Evolutionary conservation across 2,113 vertebrate species (phyloP), one percentile per base, ranked within the genome.

Genomic region (Tenebrosternarchus preto): DNA sequence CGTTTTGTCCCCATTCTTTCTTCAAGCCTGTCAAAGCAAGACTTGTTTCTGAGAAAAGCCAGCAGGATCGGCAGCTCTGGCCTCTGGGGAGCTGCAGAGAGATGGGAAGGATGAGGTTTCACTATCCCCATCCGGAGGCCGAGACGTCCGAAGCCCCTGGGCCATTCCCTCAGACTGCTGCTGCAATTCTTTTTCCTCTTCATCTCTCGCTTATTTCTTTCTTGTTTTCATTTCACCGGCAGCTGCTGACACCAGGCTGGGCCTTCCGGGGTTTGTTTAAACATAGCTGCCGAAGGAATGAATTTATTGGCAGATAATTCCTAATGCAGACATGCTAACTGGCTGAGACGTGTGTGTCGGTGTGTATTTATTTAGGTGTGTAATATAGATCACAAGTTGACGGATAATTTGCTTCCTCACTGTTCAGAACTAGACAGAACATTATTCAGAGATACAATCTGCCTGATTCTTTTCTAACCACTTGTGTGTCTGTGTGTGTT

Each of bases 101-200:
- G 27, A n/a, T n/a, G 61, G 71, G 57, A 53, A 73, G 43, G 69
- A 73, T 68, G 72, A 46, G 77, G 83, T 73, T 75, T 84, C 71
- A 76, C 78, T 53, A 43, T 50, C 64, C 11, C 60, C 56, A 1
- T 84, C 76, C 81, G 63, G 56, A 70, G 76, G 66, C n/a, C n/a
- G n/a, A n/a, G n/a, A n/a, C n/a, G n/a, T n/a, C n/a, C n/a, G n/a
- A 82, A 77, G 27, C 67, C 77, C 63, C 63, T 55, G 70, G 24
- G 69, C 56, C 12, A 73, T 39, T 25, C 17, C 39, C 4, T 31
- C 64, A 31, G 29, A 16, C 50, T 33, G 46, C 22, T 25, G 8
- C 12, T 22, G 31, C 20, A 20, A 12, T 5, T 2, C 7, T 25
- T 20, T 36, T 59, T 12, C 60, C 56, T 63, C n/a, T 53, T 25